phyloP scores from a whole-genome alignment of 2,888 invertebrate genomes.

The Tipula lateralis region DNA sequence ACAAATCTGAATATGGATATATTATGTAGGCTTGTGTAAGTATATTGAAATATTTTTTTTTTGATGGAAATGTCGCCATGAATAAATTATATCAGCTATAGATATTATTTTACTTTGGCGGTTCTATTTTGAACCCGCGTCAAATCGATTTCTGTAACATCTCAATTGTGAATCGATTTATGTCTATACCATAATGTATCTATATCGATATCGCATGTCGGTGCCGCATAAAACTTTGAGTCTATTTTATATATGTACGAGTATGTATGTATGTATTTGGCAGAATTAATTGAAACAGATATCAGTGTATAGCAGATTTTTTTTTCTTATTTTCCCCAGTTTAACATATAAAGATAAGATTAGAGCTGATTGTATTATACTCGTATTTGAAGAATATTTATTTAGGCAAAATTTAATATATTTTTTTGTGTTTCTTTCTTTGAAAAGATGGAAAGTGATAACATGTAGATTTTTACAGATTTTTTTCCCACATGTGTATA shows the following conservation, averaged over 20 bases:
- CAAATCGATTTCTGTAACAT: background rate
- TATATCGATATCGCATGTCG: background rate
- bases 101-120: background rate
- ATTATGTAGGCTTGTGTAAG: background rate
- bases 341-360: background rate
- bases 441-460: background rate
- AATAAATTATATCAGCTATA: background rate
- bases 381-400: background rate
- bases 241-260: too few relatives aligned
- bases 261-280: background rate
- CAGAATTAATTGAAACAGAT: background rate
- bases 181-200: background rate
- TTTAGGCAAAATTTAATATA: background rate
- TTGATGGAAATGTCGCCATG: background rate
- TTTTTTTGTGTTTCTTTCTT: background rate
- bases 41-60: background rate
- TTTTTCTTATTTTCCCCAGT: background rate
- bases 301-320: background rate
- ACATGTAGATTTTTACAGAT: background rate
- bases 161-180: background rate
- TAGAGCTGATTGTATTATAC: background rate
- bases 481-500: background rate
- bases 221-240: background rate
- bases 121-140: background rate
- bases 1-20: background rate